phyloP scores from a whole-genome alignment of 2,113 vertebrate genomes.

The Rhadina sibilatrix region DNA sequence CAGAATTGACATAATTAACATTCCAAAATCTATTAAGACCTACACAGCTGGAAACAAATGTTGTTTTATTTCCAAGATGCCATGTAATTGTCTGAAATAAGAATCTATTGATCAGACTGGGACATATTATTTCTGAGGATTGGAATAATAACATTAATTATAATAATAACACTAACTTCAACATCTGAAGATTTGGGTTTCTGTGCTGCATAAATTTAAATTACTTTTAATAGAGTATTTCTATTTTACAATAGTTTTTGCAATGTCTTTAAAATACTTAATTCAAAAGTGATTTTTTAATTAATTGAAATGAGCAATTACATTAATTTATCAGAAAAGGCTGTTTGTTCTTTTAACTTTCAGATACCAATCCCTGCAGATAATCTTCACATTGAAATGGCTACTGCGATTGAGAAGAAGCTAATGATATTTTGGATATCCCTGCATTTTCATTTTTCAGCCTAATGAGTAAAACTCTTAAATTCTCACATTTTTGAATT shows the following conservation, averaged over 20 bases:
- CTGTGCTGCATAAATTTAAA: not conserved
- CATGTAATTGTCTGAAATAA: not conserved
- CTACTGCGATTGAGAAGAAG: not conserved
- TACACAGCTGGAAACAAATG: not conserved
- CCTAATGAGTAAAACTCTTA: not conserved
- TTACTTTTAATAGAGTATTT: conserved; percentile 10
- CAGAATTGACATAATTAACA: not conserved
- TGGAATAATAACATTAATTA: too few species aligned
- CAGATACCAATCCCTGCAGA: not conserved
- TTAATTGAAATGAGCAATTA: conserved; percentile 4
- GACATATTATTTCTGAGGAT: not conserved
- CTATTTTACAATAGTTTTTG: not conserved
- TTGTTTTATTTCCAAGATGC: not conserved
- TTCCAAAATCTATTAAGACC: not conserved
- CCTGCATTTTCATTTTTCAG: not conserved
- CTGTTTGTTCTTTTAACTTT: conserved; percentile 35
- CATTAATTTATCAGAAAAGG: not conserved
- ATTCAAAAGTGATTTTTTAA: conserved; percentile 19
- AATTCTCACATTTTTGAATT: not conserved
- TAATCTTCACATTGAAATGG: conserved; percentile 11
- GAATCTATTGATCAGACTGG: not conserved
- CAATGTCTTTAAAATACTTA: not conserved
- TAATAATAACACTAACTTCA: conserved; percentile 11
- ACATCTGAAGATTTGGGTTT: not conserved
- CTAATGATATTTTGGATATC: not conserved